phyloP scores from a whole-genome alignment of 2,113 vertebrate genomes.

The Camelus bactrianus region DNA sequence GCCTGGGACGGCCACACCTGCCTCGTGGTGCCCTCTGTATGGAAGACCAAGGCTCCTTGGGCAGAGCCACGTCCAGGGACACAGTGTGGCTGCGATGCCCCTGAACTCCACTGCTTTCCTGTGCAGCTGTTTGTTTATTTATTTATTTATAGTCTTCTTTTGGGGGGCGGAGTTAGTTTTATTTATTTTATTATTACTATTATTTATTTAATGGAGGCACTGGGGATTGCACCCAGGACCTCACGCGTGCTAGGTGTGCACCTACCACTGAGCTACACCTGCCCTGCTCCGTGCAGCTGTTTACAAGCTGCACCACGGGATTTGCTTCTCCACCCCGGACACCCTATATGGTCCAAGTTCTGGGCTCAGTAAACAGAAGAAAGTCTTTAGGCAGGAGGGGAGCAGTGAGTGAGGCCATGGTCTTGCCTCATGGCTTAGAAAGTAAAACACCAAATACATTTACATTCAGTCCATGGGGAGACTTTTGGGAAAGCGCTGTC shows the following conservation, averaged over 20 bases:
- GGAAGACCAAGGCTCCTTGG: not conserved
- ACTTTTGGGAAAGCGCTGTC: not conserved
- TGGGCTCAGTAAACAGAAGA: not conserved
- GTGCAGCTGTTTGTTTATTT: not conserved
- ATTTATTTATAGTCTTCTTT: too few relatives aligned
- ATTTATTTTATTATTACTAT: too few relatives aligned
- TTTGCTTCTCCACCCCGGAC: not conserved
- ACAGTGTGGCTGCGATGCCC: rapidly evolving
- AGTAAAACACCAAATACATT: not conserved
- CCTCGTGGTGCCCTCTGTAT: rapidly evolving
- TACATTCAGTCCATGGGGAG: not conserved
- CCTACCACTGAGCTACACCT: too few relatives aligned
- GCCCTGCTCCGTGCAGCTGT: not conserved
- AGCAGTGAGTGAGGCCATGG: not conserved
- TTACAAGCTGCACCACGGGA: not conserved
- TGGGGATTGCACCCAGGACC: too few relatives aligned
- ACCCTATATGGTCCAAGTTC: not conserved
- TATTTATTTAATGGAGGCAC: too few relatives aligned
- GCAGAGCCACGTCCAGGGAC: rapidly evolving
- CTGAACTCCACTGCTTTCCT: too few relatives aligned
- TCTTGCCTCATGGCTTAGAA: not conserved
- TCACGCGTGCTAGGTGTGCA: too few relatives aligned
- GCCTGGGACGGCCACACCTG: not conserved
- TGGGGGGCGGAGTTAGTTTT: too few relatives aligned
- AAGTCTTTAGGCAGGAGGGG: not conserved